Evolutionary conservation across 2,113 vertebrate species (phyloP).

Genomic region (Xenopus tropicalis): DNA sequence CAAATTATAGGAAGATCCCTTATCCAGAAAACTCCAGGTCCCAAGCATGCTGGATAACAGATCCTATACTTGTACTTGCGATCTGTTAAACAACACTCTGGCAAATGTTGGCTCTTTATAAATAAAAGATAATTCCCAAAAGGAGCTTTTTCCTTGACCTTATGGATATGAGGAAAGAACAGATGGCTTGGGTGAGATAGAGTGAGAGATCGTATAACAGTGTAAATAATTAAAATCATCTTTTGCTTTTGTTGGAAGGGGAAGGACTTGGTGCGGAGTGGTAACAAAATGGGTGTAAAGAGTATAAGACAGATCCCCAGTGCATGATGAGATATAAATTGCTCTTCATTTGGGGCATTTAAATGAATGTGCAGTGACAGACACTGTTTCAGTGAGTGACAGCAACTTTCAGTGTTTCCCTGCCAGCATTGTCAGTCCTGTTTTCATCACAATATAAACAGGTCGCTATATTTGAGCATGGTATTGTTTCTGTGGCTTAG

Average conservation of each 20-base stretch:
- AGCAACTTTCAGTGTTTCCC: not conserved
- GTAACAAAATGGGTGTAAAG: not conserved
- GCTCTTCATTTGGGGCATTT: not conserved
- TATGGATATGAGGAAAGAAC: constrained; percentile 1
- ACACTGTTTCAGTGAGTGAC: not conserved
- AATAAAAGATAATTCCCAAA: not conserved
- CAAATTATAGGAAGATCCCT: too few species aligned
- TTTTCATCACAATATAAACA: constrained; percentile 21
- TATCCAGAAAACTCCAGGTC: too few species aligned
- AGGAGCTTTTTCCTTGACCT: constrained; percentile 1
- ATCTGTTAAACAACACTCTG: too few species aligned
- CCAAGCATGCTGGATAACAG: too few species aligned
- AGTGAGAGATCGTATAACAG: constrained; percentile 14
- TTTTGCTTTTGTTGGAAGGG: not conserved
- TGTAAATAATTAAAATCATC: constrained; percentile 12
- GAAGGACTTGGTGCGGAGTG: not conserved
- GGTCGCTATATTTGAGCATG: constrained; percentile 8
- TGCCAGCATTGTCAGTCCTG: constrained; percentile 4
- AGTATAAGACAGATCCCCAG: not conserved
- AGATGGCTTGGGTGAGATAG: constrained; percentile 12
- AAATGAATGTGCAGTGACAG: not conserved
- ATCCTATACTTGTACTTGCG: too few species aligned
- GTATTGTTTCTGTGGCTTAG: not conserved
- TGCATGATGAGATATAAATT: not conserved
- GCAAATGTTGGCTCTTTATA: too few species aligned